Evolutionary conservation across 2,888 invertebrate genomes (phyloP), one percentile per base, ranked within the genome.

Genomic region (Augiades crinisus): DNA sequence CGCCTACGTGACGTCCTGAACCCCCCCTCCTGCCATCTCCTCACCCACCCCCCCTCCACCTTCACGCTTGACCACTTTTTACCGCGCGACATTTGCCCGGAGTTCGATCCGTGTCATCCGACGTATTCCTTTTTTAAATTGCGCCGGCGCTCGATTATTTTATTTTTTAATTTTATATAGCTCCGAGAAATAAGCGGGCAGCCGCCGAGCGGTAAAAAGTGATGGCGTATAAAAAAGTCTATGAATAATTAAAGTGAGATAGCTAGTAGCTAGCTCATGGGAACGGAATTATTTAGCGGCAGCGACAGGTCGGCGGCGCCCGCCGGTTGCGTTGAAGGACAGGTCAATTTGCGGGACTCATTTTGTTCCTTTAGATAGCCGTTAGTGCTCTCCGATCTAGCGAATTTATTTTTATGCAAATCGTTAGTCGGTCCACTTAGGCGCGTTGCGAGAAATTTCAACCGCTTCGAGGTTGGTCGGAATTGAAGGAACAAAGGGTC

Each of bases 41-140:
- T 33, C 58, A 41, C 56, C 54, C 64, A 59, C 58, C 53, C 55
- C 58, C 22, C 57, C 53, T 49, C 61, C 68, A 62, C 63, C 68
- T 65, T 68, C 68, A 69, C 73, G 77, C 74, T 75, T 78, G 82
- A 88, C 89, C 82, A 85, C 87, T 89, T 89, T 89, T 89, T 88
- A 88, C 81, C 76, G 81, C 84, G 88, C 89, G 89, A 88, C 89
- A 89, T 89, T 89, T 88, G 88, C 89, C 89, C 88, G 83, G 89
- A 88, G 89, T 89, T 89, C 89, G 88, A 87, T 86, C 88, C 88
- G 84, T 89, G 89, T 89, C 89, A 88, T 87, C 85, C 82, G 86
- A 85, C 88, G 81, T 87, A 86, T 86, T 87, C 84, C 86, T 89
- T 87, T 89, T 88, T 87, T 82, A 82, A 87, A 87, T 85, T 87